phyloP scores from a whole-genome alignment of 1,140 invertebrate species.

The Polyergus mexicanus region DNA sequence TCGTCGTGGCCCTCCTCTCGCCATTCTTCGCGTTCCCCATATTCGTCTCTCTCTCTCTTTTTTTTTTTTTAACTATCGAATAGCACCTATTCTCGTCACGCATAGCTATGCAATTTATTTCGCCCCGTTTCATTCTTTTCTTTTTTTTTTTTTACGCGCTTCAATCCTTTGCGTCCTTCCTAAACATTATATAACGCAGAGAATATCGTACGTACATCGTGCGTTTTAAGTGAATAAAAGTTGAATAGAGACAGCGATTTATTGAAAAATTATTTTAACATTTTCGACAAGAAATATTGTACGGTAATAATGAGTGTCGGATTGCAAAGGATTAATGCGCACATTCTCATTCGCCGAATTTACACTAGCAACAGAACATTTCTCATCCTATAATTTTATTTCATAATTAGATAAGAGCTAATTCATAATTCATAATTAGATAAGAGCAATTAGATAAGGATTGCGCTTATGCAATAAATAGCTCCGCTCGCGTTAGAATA shows the following conservation, averaged over 20 bases:
- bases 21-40: constrained; percentile 5
- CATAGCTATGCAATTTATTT: not conserved
- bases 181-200: not conserved
- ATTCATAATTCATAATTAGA: too few species aligned
- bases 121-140: not conserved
- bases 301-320: not conserved
- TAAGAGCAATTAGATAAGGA: constrained; percentile 5
- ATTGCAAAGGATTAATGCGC: constrained; percentile 28
- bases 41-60: constrained; percentile 29
- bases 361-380: not conserved
- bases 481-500: not conserved
- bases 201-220: not conserved
- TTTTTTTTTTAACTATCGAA: constrained; percentile 67
- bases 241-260: not conserved
- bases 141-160: not conserved
- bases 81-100: constrained; percentile 74
- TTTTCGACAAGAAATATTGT: not conserved
- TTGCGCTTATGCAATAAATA: constrained; percentile 4
- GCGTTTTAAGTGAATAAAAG: not conserved
- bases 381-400: not conserved
- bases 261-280: constrained; percentile 20
- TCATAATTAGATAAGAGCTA: not conserved
- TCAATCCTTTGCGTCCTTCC: not conserved
- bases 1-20: constrained; percentile 17
- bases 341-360: not conserved